These are phyloP conservation scores for Peromyscus aztecus DNA, from an alignment of 2,797 vertebrate genomes.

Conservation along the genomic window DNA sequence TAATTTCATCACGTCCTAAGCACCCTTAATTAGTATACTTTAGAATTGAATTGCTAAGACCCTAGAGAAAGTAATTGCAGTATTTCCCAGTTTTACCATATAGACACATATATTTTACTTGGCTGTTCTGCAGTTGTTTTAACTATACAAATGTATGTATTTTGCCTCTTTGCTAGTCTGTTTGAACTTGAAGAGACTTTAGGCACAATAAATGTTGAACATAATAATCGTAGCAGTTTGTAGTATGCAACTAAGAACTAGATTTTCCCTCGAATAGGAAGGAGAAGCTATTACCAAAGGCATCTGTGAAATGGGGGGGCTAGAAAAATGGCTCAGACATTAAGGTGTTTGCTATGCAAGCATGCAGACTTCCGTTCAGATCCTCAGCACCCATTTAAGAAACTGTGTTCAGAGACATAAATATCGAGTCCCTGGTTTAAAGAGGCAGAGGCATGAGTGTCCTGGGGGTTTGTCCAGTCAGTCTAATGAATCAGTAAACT, in stretches of 20 bases:
- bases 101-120: conserved; percentile 50
- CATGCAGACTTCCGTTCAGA: neutral
- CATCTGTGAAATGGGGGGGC: neutral
- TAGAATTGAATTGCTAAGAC: conserved; percentile 11
- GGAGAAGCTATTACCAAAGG: conserved; percentile 57
- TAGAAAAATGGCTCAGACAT: neutral
- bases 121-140: conserved; percentile 43
- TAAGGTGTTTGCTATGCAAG: neutral
- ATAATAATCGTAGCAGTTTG: conserved; percentile 6
- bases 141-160: conserved; percentile 18
- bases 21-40: conserved; percentile 26
- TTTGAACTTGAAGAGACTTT: conserved; percentile 39
- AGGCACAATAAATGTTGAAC: conserved; percentile 11
- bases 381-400: neutral
- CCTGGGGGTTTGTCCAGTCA: neutral
- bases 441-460: neutral
- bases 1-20: conserved; percentile 51
- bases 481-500: neutral
- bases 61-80: conserved; percentile 10
- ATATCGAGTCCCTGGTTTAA: neutral
- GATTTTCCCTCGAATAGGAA: conserved; percentile 5
- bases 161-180: conserved; percentile 20
- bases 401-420: neutral
- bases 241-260: neutral
- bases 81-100: conserved; percentile 28